phyloP scores from a whole-genome alignment of 2,888 invertebrate genomes.

The Hypena proboscidalis region DNA sequence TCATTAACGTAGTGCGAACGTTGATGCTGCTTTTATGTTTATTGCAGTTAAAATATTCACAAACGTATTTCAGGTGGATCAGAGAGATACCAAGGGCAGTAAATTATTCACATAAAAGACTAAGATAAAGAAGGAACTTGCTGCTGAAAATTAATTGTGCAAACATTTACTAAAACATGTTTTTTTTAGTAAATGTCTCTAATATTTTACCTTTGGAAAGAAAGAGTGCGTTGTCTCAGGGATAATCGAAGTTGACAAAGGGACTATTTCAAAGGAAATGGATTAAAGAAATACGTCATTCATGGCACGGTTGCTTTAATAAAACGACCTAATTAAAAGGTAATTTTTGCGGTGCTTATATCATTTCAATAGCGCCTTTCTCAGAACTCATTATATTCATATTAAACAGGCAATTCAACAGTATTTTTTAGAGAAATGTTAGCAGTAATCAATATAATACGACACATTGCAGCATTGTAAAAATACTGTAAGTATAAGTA shows the following conservation, averaged over 20 bases:
- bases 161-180: no score
- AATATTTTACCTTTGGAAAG: constrained; percentile 5
- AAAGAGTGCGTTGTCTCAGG: constrained; percentile 42
- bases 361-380: constrained; percentile 25
- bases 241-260: constrained; percentile 47
- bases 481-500: background rate
- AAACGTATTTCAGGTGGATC: constrained; percentile 11
- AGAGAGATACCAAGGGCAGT: constrained; percentile 9
- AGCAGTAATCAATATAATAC: background rate
- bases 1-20: constrained; percentile 26
- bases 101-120: constrained; percentile 41
- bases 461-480: background rate
- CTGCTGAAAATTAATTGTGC: constrained; percentile 47
- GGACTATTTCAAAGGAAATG: constrained; percentile 35
- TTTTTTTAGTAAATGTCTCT: background rate
- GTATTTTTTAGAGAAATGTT: background rate
- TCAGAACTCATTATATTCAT: constrained; percentile 9
- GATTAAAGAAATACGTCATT: constrained; percentile 39
- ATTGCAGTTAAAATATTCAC: constrained; percentile 12
- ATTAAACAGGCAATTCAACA: constrained; percentile 2
- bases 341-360: constrained; percentile 21
- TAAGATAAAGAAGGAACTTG: constrained; percentile 37
- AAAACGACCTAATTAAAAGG: constrained; percentile 33
- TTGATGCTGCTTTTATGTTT: constrained; percentile 18
- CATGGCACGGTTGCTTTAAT: constrained; percentile 33